Evolutionary conservation across 2,113 vertebrate genomes (phyloP).

Genomic region (Nycticryphes semicollaris): DNA sequence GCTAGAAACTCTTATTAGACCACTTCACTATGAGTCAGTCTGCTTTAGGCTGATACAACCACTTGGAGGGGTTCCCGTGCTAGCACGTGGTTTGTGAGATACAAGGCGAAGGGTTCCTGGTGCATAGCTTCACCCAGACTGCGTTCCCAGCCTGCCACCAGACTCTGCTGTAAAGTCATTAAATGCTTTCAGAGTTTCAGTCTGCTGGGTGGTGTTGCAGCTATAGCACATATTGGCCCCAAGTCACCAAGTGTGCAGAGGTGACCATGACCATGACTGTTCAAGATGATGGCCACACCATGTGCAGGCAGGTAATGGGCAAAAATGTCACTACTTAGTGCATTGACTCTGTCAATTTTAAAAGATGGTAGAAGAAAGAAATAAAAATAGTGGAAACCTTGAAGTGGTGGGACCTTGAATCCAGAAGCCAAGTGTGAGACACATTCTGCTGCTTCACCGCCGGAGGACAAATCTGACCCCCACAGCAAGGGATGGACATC

Average conservation of each 20-base stretch:
- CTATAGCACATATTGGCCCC: background rate
- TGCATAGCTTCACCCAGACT: background rate
- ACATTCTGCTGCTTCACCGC: background rate
- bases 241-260: background rate
- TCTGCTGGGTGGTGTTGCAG: background rate
- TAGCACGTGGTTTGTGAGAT: rapidly evolving
- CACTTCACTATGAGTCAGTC: background rate
- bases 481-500: background rate
- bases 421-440: background rate
- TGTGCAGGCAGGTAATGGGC: rapidly evolving
- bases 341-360: background rate
- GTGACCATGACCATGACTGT: background rate
- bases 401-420: background rate
- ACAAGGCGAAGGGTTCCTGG: background rate
- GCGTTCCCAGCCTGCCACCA: background rate
- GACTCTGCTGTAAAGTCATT: background rate
- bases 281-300: background rate
- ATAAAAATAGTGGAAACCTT: background rate
- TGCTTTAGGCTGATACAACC: background rate
- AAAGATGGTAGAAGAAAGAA: background rate
- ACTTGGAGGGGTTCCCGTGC: rapidly evolving
- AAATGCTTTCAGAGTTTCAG: background rate
- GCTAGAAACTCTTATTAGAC: background rate
- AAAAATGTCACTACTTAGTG: background rate
- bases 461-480: background rate